Evolutionary conservation across 2,888 invertebrate genomes (phyloP).

Genomic region (Cryptocephalus primarius): DNA sequence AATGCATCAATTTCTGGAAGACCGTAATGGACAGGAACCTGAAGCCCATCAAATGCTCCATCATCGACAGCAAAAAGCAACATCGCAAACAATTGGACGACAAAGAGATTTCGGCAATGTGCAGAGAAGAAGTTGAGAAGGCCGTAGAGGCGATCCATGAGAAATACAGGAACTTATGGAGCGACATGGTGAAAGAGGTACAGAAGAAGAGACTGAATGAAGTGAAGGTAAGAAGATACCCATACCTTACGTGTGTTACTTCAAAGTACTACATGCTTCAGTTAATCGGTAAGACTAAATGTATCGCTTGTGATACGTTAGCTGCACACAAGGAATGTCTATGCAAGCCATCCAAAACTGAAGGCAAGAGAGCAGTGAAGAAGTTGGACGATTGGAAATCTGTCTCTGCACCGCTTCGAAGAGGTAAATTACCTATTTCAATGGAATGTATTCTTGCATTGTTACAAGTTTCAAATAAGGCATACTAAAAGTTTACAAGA

Average conservation of each 20-base stretch:
- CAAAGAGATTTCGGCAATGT: background rate
- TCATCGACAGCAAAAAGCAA: conserved; percentile 15
- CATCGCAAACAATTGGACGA: background rate
- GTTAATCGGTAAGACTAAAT: conserved; percentile 11
- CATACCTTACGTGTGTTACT: background rate
- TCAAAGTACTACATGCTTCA: conserved; percentile 2
- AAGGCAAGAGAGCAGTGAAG: conserved; percentile 9
- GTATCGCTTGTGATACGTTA: conserved; percentile 12
- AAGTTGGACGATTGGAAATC: conserved; percentile 17
- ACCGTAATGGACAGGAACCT: conserved; percentile 22
- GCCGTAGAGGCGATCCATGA: conserved; percentile 7
- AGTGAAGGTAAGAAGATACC: conserved; percentile 12
- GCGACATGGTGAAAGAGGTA: conserved; percentile 16
- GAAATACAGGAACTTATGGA: conserved; percentile 15
- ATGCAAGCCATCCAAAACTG: background rate
- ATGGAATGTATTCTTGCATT: too few relatives aligned
- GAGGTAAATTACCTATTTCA: too few relatives aligned
- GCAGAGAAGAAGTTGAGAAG: conserved; percentile 3
- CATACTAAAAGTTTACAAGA: too few relatives aligned
- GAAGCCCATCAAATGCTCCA: conserved; percentile 21
- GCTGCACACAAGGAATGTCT: conserved; percentile 6
- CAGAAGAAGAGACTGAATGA: conserved; percentile 18
- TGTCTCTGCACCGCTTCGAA: background rate
- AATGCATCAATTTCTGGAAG: conserved; percentile 25
- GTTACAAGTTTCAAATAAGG: too few relatives aligned